These are phyloP conservation scores for Nyctereutes procyonoides DNA, from an alignment of 2,113 vertebrate genomes.

Conservation along the genomic window DNA sequence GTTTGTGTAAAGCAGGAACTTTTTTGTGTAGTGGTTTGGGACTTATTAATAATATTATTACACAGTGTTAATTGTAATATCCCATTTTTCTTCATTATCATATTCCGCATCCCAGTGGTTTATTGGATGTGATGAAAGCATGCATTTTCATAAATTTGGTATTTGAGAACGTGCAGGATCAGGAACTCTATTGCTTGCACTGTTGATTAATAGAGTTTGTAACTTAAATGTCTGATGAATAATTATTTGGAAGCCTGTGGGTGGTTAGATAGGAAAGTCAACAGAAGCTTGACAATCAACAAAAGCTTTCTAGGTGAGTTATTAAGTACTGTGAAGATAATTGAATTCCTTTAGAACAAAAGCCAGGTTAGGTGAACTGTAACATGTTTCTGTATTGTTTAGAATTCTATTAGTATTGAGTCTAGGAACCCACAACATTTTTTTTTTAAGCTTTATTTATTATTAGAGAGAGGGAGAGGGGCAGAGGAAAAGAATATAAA, in stretches of 20 bases:
- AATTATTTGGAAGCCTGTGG: constrained; percentile 6
- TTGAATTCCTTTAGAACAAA: background rate
- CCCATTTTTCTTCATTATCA: background rate
- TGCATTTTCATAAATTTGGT: background rate
- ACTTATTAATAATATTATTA: background rate
- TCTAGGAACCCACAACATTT: background rate
- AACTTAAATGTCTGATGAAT: constrained; percentile 8
- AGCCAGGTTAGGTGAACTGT: background rate
- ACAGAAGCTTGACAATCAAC: background rate
- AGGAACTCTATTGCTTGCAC: background rate
- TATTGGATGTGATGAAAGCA: constrained; percentile 22
- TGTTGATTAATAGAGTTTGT: background rate
- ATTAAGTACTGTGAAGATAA: background rate
- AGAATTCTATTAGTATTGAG: background rate
- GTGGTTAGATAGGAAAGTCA: background rate
- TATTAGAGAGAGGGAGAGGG: background rate
- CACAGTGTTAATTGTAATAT: background rate
- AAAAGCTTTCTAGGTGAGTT: background rate
- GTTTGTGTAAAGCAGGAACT: background rate
- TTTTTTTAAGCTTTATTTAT: background rate
- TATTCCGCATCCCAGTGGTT: background rate
- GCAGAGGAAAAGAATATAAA: background rate
- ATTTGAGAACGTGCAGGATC: background rate
- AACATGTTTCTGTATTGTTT: background rate
- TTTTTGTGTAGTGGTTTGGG: background rate